phyloP scores from a whole-genome alignment of 2,888 invertebrate genomes.

The Aleiodes testaceus region DNA sequence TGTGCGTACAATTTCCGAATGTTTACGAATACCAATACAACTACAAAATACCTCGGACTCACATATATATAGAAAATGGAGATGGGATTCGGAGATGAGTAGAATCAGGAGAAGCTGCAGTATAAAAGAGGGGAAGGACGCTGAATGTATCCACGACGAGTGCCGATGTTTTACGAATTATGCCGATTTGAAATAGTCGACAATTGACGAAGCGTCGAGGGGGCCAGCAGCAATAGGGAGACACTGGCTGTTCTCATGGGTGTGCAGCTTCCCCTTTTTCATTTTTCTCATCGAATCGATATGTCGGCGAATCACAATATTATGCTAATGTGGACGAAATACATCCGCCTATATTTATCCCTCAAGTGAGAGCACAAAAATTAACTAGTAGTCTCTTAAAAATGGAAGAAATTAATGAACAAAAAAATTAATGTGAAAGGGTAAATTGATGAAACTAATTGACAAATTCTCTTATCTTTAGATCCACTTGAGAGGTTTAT shows the following conservation, averaged over 20 bases:
- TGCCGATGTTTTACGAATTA: constrained; percentile 58
- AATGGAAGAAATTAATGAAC: no score
- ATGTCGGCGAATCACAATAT: constrained; percentile 51
- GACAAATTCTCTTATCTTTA: constrained; percentile 4
- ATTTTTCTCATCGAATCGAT: constrained; percentile 64
- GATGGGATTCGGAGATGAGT: constrained; percentile 17
- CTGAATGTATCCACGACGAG: constrained; percentile 51
- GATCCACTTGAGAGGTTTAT: not conserved
- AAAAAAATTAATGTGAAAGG: not conserved
- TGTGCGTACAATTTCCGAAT: constrained; percentile 27
- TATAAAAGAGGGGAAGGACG: constrained; percentile 39
- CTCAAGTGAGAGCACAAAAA: not conserved
- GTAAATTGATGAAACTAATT: not conserved
- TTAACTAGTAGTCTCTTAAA: no score
- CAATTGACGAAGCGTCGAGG: constrained; percentile 64
- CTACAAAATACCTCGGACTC: constrained; percentile 19
- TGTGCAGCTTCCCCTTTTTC: constrained; percentile 70
- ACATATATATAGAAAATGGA: not conserved
- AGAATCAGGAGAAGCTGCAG: not conserved
- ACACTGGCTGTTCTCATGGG: constrained; percentile 64
- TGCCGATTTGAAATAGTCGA: constrained; percentile 66
- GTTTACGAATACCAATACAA: constrained; percentile 32
- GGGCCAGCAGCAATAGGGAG: constrained; percentile 57
- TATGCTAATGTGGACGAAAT: constrained; percentile 48
- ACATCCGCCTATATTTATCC: constrained; percentile 6